Percentiles rank a stretch among this genome's conserved stretches.
Evolutionary conservation across 2,797 vertebrate genomes (phyloP).

Genomic region (Microhierax caerulescens): DNA sequence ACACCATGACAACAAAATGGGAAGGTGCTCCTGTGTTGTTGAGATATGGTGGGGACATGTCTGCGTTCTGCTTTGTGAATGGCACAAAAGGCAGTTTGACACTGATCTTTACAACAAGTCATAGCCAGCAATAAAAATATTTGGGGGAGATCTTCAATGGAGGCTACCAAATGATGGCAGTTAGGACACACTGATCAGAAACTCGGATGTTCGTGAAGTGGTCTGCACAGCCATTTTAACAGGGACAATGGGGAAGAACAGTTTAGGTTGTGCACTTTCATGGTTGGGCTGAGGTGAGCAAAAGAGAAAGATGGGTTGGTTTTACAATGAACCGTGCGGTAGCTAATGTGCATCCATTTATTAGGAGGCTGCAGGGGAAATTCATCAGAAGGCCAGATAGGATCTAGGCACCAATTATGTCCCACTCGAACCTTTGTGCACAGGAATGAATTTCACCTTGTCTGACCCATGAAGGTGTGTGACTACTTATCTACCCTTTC

Average conservation of each 20-base stretch:
- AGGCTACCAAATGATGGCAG: background rate
- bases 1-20: background rate
- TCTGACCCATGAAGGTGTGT: background rate
- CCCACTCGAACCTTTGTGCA: background rate
- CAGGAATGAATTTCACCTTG: conserved; percentile 15
- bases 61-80: background rate
- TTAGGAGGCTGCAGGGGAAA: background rate
- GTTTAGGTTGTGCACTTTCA: background rate
- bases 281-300: background rate
- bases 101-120: background rate
- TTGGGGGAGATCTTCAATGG: background rate
- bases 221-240: background rate
- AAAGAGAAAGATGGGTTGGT: background rate
- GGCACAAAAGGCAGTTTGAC: background rate
- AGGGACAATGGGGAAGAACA: background rate
- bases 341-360: background rate
- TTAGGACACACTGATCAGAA: background rate
- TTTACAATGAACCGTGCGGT: background rate
- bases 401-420: background rate
- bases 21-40: background rate
- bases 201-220: background rate
- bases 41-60: rapidly evolving
- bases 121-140: background rate
- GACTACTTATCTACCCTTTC: background rate
- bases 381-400: background rate